Conservation (phyloP, 2,888 invertebrate genomes). For the Drosophila bunnanda region DNA sequence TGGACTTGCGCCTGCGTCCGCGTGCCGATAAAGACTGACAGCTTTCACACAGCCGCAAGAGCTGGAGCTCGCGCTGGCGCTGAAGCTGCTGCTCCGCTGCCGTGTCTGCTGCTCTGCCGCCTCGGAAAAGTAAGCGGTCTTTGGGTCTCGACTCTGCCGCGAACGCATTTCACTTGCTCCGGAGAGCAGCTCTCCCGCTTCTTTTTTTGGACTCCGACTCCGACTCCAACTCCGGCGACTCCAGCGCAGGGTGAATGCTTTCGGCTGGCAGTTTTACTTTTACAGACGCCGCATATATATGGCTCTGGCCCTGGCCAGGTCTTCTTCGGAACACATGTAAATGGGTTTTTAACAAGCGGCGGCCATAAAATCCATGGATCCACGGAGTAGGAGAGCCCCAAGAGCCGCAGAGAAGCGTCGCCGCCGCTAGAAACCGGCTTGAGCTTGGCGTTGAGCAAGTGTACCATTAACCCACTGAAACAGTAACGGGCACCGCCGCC, state of each 20-base stretch:
- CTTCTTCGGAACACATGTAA: constrained; percentile 62
- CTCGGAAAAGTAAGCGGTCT: constrained; percentile 73
- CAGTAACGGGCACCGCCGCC: constrained; percentile 67
- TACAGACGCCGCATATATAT: constrained; percentile 55
- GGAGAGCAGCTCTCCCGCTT: constrained; percentile 31
- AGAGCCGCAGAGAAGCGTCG: constrained; percentile 8
- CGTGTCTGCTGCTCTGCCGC: constrained; percentile 46
- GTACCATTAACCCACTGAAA: constrained; percentile 85
- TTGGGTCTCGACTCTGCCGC: constrained; percentile 20
- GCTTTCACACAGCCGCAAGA: constrained; percentile 68
- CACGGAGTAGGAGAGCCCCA: constrained; percentile 29
- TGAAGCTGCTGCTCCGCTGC: constrained; percentile 47
- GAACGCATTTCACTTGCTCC: constrained; percentile 70
- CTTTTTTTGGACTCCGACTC: constrained; percentile 46
- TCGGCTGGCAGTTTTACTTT: constrained; percentile 72
- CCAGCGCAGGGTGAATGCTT: constrained; percentile 65
- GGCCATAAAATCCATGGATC: constrained; percentile 64
- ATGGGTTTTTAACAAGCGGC: constrained; percentile 75
- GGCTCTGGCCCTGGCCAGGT: constrained; percentile 5
- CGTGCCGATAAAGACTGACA: constrained; percentile 64
- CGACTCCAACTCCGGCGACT: constrained; percentile 20
- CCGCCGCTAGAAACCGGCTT: constrained; percentile 51
- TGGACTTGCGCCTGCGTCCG: constrained; percentile 47
- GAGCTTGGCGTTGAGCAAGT: constrained; percentile 75
- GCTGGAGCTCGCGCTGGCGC: constrained; percentile 28